A percentile compares a stretch with the other conserved stretches of the same genome.
phyloP scores from a whole-genome alignment of 2,888 invertebrate genomes.

The Calameuta filiformis region DNA sequence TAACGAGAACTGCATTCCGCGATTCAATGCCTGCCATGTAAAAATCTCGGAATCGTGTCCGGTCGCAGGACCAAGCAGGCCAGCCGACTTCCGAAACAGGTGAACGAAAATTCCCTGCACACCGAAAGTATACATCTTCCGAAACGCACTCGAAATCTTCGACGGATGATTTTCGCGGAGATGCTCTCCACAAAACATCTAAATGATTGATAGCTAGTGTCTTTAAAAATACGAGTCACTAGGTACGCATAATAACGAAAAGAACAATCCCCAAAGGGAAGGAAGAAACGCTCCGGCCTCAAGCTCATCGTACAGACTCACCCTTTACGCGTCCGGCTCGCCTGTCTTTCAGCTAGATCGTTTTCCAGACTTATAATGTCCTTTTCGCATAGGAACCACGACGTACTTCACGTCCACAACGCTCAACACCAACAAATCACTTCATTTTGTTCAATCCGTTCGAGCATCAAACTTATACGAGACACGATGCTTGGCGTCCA shows the following conservation, averaged over 20 bases:
- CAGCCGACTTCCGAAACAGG: neutral
- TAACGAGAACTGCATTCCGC: neutral
- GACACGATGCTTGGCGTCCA: slow-evolving; percentile 37
- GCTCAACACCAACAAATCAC: neutral
- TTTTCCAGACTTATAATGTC: neutral
- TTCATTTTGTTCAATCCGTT: neutral
- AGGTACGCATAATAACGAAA: neutral
- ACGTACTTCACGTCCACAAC: neutral
- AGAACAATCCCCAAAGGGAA: neutral
- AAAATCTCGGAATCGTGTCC: neutral
- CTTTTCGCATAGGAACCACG: neutral
- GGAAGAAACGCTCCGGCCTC: neutral
- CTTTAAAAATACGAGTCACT: neutral
- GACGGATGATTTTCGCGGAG: neutral
- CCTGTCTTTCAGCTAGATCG: neutral
- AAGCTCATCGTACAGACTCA: neutral
- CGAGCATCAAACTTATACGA: slow-evolving; percentile 11
- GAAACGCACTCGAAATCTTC: neutral
- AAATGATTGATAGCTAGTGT: neutral
- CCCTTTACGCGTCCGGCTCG: slow-evolving; percentile 1
- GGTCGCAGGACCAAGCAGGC: neutral
- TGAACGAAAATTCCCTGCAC: neutral
- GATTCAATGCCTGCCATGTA: neutral
- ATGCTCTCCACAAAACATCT: neutral
- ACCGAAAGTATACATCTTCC: neutral